Evolutionary conservation across 2,888 invertebrate species (phyloP).

Genomic region (Orthonychiurus folsomi): DNA sequence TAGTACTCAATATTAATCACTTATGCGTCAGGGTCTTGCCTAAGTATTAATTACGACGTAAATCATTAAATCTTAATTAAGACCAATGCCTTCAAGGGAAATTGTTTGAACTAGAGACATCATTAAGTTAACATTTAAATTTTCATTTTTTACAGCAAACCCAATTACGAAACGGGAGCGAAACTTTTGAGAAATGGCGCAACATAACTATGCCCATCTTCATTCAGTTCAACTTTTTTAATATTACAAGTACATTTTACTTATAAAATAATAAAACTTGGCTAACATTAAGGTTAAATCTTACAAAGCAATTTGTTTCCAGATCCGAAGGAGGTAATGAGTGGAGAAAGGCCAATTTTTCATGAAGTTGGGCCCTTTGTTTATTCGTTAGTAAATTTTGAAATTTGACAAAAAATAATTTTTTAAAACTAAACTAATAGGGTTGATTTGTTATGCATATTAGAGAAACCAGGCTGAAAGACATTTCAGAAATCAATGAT

Average conservation of each 20-base stretch:
- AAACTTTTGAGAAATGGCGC: constrained; percentile 14
- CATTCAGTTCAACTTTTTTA: constrained; percentile 10
- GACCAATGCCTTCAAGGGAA: no score
- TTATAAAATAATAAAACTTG: no score
- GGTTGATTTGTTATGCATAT: no score
- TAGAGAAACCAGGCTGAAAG: constrained; percentile 33
- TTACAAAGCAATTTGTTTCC: no score
- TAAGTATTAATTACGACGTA: no score
- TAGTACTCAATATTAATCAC: no score
- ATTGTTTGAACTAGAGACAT: no score
- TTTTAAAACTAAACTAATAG: no score
- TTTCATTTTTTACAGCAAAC: constrained; percentile 1
- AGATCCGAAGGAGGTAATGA: constrained; percentile 3
- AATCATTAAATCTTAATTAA: no score
- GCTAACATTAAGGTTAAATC: no score
- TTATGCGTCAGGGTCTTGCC: no score
- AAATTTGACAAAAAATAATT: neutral
- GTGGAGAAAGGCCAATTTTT: constrained; percentile 3
- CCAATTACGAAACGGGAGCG: constrained; percentile 2
- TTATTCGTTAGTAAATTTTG: constrained; percentile 18
- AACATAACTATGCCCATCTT: constrained; percentile 8
- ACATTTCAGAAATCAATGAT: constrained; percentile 24
- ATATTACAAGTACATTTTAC: constrained; percentile 7
- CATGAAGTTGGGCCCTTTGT: constrained; percentile 20
- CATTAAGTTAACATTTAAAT: no score